Conservation (phyloP, 37 sponge, comb jelly and placozoan species). For the Diacarnus erythraeanus region DNA sequence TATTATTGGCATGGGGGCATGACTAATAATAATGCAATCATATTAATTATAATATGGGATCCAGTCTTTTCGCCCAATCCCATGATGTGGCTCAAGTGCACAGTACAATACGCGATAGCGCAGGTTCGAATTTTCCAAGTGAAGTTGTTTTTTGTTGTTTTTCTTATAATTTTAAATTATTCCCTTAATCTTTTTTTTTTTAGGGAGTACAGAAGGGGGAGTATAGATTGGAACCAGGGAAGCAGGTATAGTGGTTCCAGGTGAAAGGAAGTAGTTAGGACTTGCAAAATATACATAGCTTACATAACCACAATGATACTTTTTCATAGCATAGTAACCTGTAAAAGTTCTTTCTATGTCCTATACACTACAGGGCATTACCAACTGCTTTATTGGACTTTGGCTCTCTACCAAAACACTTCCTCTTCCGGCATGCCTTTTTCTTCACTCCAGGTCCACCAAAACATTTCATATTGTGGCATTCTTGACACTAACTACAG, state of each 20-base stretch:
- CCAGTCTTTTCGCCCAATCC: background rate
- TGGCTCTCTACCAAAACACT: background rate
- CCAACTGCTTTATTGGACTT: background rate
- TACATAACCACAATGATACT: background rate
- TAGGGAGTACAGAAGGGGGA: background rate
- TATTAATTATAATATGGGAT: too few species aligned
- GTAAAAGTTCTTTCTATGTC: too few species aligned
- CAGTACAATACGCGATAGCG: background rate
- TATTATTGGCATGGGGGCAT: too few species aligned
- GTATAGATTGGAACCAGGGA: conserved; percentile 2
- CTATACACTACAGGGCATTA: too few species aligned
- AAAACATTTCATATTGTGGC: background rate
- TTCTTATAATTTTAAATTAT: too few species aligned
- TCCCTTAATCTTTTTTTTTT: too few species aligned
- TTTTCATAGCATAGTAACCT: too few species aligned
- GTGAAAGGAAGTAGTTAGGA: background rate
- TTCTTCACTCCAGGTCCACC: conserved; percentile 1
- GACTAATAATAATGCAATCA: too few species aligned
- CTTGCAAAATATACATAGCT: background rate
- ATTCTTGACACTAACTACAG: background rate
- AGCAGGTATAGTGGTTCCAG: background rate
- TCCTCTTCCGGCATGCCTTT: background rate
- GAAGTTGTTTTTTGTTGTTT: too few species aligned
- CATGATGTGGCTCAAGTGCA: background rate
- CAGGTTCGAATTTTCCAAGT: too few species aligned